Conservation (phyloP, 2,113 vertebrate species). For the Macaca fascicularis region T2T-MFA8v1.1 NC_088389.1:96772501-96773000, state of each 20-base stretch:
- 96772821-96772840: not conserved
- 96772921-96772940: not conserved
- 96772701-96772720: not conserved
- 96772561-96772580: not conserved
- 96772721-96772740: not conserved
- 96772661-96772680: too few relatives aligned
- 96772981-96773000: not conserved
- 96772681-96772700: not conserved
- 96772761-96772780: not conserved
- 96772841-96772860: not conserved
- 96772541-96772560: not conserved
- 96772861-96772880: not conserved
- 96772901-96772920: not conserved
- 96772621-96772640: not conserved
- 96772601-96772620: not conserved
- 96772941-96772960: not conserved
- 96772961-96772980: not conserved
- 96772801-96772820: too few relatives aligned
- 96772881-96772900: not conserved
- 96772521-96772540: not conserved
- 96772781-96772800: not conserved
- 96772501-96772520: not conserved
- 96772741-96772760: not conserved
- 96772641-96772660: too few relatives aligned
- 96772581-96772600: not conserved